Evolutionary conservation across 2,888 invertebrate species (phyloP), one percentile per base, ranked within the genome.

Genomic region (Blastobasis adustella): DNA sequence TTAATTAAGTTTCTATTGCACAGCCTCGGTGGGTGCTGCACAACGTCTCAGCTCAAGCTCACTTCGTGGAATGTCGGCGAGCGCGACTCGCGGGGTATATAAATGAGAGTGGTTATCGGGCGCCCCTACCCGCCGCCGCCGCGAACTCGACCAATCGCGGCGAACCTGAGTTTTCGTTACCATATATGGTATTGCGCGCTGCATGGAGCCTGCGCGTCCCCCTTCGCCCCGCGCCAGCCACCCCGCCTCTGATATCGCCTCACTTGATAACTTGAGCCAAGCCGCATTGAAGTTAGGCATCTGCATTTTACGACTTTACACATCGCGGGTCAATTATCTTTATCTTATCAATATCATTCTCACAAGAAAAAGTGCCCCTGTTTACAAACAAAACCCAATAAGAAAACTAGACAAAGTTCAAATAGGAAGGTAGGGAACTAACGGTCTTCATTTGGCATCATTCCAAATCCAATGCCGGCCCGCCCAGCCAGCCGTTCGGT

Each of bases 91-190:
- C 86, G 77, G 89, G 88, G 87, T 90, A 90, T 90, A 89, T 88
- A 85, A 84, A 85, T 76, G 87, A 85, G 84, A 81, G 78, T 80
- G 85, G 79, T 85, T 87, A 82, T 85, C 84, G 85, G 71, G 81
- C 75, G 73, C 83, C 84, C 86, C 88, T 88, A 86, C 90, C 89
- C 89, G 79, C 79, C 85, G 72, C 80, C 72, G 73, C 75, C 65
- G 74, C 70, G 67, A 71, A 71, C 71, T 82, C 89, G 79, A 79
- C 92, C 93, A 93, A 93, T 92, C 84, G 89, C 81, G 84, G 86
- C 85, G 89, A 91, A 73, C 71, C 66, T 72, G 81, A 76, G 72
- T 72, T 77, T 79, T 83, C 78, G 81, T 80, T 75, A 71, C 84
- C 84, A 83, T 84, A 84, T 82, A 76, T 79, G 82, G 78, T 76